Base-by-base conservation (phyloP, 2,888 invertebrate species). In the Rhingia rostrata region DNA sequence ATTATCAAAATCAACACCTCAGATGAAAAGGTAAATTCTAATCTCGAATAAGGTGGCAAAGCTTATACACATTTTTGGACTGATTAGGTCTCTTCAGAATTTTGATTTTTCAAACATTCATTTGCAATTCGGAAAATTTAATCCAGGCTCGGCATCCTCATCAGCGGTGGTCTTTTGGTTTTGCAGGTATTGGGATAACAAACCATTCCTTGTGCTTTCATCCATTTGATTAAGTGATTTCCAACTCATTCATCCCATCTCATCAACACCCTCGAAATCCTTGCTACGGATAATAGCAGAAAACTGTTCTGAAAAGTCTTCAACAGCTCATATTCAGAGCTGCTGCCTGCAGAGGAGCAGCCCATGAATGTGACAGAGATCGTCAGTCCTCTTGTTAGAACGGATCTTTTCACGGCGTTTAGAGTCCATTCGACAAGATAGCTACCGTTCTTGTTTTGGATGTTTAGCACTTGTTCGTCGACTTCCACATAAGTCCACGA, bases 221-320 rank as follows among this genome's bases (percentile, higher is more conserved):
- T 98, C 98, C n/a, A n/a, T n/a, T n/a, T n/a, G n/a, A n/a, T 90
- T 98, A 98, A 73, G 96, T 97, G 93, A 98, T 98, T 92, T 98
- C 98, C 97, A 1, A 22, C 22, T 22, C 22, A 2, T 22, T 22
- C 22, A 22, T 22, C 1, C 22, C 22, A 97, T 96, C 92, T 98
- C 97, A 92, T 98, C 98, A 98, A 98, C 98, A 83, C 98, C 98
- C 92, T 98, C 98, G 72, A 98, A 98, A 90, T 98, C 98, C 92
- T 97, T 98, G 88, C 98, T 95, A 87, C 97, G 94, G 94, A 98
- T 98, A 98, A 98, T 97, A 89, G 97, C 97, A 33, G 95, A 95
- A 92, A 97, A 97, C 92, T 97, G 96, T 91, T 96, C 96, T 9
- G 95, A 95, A 97, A 96, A 89, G 97, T 93, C 92, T 97, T 97